These are phyloP conservation scores for Pampusana beccarii DNA, from an alignment of 2,113 vertebrate genomes.

Conservation along the genomic window DNA sequence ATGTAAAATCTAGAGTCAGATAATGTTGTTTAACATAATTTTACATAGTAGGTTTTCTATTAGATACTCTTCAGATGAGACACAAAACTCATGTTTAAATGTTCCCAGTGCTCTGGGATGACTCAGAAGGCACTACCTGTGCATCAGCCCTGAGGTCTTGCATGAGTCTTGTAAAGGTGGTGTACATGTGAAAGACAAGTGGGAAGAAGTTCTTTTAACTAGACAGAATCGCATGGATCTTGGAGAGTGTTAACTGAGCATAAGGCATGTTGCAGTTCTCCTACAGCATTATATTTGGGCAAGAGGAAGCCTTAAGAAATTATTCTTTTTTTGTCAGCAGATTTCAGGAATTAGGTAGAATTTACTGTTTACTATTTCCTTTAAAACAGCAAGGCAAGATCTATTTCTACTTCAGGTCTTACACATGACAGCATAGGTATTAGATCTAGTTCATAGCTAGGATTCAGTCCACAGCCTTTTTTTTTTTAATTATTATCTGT, in stretches of 20 bases:
- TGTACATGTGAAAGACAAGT: neutral
- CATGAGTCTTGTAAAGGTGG: neutral
- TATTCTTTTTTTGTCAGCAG: neutral
- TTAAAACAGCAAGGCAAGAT: neutral
- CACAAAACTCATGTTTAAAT: neutral
- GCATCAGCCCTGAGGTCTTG: neutral
- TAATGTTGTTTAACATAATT: neutral
- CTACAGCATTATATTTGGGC: neutral
- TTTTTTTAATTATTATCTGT: neutral
- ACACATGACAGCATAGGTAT: neutral
- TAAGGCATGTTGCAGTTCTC: neutral
- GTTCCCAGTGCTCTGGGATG: neutral
- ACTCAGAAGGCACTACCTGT: neutral
- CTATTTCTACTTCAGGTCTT: neutral
- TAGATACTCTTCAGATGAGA: neutral
- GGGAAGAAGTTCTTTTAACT: neutral
- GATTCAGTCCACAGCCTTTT: neutral
- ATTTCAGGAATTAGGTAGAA: neutral
- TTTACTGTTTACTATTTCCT: neutral
- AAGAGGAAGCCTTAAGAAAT: neutral
- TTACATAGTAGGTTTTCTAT: neutral
- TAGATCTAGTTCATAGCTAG: neutral
- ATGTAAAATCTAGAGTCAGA: neutral
- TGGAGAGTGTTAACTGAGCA: neutral
- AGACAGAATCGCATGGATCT: neutral